A percentile compares a stretch with the other conserved stretches of the same genome.
These are phyloP conservation scores for Arrhopalites spinosus DNA, from an alignment of 2,888 invertebrate species.

Conservation along the genomic window DNA sequence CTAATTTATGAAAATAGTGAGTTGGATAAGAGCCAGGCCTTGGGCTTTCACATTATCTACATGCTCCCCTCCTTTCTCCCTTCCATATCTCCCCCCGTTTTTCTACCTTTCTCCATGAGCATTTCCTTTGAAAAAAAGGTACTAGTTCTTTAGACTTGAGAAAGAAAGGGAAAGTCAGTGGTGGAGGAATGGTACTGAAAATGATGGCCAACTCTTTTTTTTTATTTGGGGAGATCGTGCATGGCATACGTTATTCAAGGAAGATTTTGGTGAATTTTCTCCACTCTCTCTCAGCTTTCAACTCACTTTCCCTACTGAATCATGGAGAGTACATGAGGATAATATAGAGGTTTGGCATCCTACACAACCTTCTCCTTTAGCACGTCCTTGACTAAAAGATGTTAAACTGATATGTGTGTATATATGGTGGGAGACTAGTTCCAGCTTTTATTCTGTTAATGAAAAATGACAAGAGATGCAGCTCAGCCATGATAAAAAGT, in stretches of 20 bases:
- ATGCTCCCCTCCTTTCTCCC: not conserved
- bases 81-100: not conserved
- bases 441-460: constrained; percentile 4
- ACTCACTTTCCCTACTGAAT: not conserved
- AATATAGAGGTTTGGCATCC: too few relatives aligned
- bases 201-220: not conserved
- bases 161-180: not conserved
- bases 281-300: not conserved
- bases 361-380: not conserved
- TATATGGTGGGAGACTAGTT: not conserved
- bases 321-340: too few relatives aligned
- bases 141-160: not conserved
- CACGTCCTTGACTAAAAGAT: not conserved
- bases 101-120: too few relatives aligned
- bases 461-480: constrained; percentile 7
- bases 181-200: not conserved
- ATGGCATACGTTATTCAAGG: constrained; percentile 7
- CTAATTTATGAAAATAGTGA: constrained; percentile 33
- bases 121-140: too few relatives aligned
- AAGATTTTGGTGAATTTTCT: not conserved
- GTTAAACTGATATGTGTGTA: not conserved
- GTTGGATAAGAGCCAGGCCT: constrained; percentile 19
- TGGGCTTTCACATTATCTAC: constrained; percentile 13
- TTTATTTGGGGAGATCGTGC: not conserved
- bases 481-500: not conserved